These are phyloP conservation scores for Phymatocera aterrima DNA, from an alignment of 2,888 invertebrate species.

Conservation along the genomic window DNA sequence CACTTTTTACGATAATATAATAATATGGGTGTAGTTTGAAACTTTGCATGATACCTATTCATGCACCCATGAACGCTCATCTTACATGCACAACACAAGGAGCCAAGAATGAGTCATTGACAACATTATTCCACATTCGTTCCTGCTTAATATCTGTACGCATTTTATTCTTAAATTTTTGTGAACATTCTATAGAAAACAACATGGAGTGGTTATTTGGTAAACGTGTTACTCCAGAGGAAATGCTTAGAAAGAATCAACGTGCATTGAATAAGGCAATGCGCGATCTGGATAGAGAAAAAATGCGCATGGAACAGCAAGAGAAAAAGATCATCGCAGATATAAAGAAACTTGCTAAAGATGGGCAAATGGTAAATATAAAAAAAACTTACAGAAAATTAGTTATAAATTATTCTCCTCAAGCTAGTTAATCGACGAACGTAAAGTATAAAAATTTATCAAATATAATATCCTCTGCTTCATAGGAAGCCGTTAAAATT, in stretches of 20 bases:
- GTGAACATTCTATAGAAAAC: constrained; percentile 48
- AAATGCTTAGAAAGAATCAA: constrained; percentile 98
- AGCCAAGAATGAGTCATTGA: constrained; percentile 24
- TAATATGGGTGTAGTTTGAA: background rate
- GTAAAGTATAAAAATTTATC: constrained; percentile 99
- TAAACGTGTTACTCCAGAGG: constrained; percentile 96
- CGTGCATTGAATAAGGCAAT: constrained; percentile 98
- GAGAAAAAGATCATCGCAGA: constrained; percentile 99
- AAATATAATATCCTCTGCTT: constrained; percentile 50
- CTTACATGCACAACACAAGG: background rate
- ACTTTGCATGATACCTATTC: background rate
- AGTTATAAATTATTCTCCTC: too few species aligned
- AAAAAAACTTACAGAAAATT: background rate
- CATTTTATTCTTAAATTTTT: background rate
- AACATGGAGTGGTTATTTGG: constrained; percentile 97
- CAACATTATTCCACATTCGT: background rate
- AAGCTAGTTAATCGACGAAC: constrained; percentile 96
- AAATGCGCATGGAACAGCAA: constrained; percentile 97
- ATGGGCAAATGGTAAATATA: constrained; percentile 93
- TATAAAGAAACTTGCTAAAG: constrained; percentile 99
- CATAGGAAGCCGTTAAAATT: constrained; percentile 98
- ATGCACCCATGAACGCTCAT: background rate
- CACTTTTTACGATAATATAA: background rate
- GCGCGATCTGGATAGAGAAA: constrained; percentile 97
- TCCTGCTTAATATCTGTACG: background rate